These are phyloP conservation scores for Cochlearius cochlearius DNA, from an alignment of 2,113 vertebrate genomes.

Conservation along the genomic window DNA sequence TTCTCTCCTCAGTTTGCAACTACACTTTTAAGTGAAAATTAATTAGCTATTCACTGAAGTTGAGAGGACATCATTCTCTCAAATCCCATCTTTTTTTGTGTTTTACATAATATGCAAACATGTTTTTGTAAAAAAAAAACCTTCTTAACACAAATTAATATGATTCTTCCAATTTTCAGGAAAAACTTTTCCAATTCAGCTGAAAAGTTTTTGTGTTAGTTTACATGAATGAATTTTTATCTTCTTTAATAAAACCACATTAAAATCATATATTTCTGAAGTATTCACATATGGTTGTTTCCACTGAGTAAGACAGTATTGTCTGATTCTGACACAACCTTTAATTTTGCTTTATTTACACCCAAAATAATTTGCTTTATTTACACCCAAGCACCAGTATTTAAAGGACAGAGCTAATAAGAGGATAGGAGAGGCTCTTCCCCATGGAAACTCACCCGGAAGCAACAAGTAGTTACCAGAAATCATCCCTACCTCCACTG, in stretches of 20 bases:
- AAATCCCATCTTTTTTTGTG: background rate
- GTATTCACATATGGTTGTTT: background rate
- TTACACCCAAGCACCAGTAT: background rate
- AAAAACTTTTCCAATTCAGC: background rate
- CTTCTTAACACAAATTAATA: background rate
- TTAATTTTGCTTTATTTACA: background rate
- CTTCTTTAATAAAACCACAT: background rate
- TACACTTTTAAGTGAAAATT: background rate
- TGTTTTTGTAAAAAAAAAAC: background rate
- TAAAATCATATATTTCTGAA: background rate
- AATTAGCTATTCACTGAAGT: background rate
- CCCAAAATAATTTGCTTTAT: background rate
- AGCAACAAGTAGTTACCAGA: background rate
- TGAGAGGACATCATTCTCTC: background rate
- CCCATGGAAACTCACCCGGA: background rate
- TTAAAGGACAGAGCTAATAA: background rate
- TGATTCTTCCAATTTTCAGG: background rate
- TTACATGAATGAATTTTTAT: background rate
- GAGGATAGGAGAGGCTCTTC: background rate
- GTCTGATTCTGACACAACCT: background rate
- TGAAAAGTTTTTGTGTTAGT: background rate
- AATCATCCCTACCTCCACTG: background rate
- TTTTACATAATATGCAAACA: rapidly evolving
- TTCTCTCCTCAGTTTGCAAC: background rate
- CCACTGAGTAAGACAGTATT: background rate